Evolutionary conservation across 1,140 invertebrate species (phyloP).

Genomic region (Andrena cerasifolii): DNA sequence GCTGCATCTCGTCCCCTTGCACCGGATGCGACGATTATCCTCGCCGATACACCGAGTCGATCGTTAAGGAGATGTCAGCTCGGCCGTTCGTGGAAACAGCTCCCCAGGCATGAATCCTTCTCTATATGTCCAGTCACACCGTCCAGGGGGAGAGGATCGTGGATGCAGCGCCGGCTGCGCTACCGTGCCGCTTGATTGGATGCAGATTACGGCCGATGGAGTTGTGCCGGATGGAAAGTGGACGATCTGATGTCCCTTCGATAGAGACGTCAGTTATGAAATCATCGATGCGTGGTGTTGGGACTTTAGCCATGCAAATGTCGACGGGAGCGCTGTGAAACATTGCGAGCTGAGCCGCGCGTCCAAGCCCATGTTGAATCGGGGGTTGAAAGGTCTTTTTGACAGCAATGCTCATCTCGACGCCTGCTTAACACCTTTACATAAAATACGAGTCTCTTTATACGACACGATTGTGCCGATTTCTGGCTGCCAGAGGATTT

Average conservation of each 20-base stretch:
- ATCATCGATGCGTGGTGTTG: not conserved
- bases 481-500: too few species aligned
- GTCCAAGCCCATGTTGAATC: too few species aligned
- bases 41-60: slow-evolving; percentile 70
- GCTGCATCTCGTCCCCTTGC: slow-evolving; percentile 35
- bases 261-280: slow-evolving; percentile 37
- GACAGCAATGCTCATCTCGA: too few species aligned
- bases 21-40: slow-evolving; percentile 77
- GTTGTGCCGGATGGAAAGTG: slow-evolving; percentile 22
- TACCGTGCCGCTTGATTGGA: slow-evolving; percentile 37
- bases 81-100: slow-evolving; percentile 67
- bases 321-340: not conserved
- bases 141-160: not conserved
- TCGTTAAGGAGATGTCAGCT: slow-evolving; percentile 69
- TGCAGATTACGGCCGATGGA: slow-evolving; percentile 48
- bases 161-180: not conserved
- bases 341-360: not conserved
- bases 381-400: too few species aligned
- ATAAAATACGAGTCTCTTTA: too few species aligned
- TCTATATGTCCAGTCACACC: slow-evolving; percentile 33
- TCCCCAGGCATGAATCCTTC: slow-evolving; percentile 41
- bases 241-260: not conserved
- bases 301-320: slow-evolving; percentile 12
- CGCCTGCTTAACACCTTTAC: too few species aligned
- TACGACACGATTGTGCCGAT: too few species aligned